These are phyloP conservation scores for Lysandra coridon DNA, from an alignment of 2,888 invertebrate genomes.

Conservation along the genomic window DNA sequence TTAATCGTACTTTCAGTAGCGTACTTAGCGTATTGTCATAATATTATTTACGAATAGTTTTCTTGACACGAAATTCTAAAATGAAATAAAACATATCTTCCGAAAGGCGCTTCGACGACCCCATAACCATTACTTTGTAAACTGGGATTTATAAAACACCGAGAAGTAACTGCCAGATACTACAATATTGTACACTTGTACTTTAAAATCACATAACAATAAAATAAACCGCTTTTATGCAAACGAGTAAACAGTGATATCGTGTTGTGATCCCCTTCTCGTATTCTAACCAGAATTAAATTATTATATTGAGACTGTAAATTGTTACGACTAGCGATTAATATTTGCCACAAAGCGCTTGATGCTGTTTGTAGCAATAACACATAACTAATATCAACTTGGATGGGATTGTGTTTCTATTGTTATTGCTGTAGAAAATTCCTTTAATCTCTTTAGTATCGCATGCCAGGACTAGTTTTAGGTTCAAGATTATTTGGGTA, in stretches of 20 bases:
- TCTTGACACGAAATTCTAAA: no score
- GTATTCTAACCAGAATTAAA: conserved; percentile 63
- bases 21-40: no score
- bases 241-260: conserved; percentile 59
- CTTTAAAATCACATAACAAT: conserved; percentile 60
- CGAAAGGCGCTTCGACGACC: neutral
- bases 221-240: conserved; percentile 51
- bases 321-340: conserved; percentile 71
- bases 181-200: conserved; percentile 31
- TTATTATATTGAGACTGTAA: conserved; percentile 76
- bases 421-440: conserved; percentile 13
- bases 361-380: conserved; percentile 46
- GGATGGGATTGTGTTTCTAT: conserved; percentile 22
- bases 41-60: no score
- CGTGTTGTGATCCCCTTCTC: conserved; percentile 61
- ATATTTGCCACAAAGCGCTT: conserved; percentile 65
- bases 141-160: neutral
- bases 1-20: no score
- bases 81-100: neutral
- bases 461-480: neutral
- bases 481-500: neutral
- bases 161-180: neutral
- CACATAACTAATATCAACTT: conserved; percentile 42
- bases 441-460: neutral
- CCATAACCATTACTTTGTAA: neutral